phyloP scores from a whole-genome alignment of 2,888 invertebrate species.

The Oasisia sp. region DNA sequence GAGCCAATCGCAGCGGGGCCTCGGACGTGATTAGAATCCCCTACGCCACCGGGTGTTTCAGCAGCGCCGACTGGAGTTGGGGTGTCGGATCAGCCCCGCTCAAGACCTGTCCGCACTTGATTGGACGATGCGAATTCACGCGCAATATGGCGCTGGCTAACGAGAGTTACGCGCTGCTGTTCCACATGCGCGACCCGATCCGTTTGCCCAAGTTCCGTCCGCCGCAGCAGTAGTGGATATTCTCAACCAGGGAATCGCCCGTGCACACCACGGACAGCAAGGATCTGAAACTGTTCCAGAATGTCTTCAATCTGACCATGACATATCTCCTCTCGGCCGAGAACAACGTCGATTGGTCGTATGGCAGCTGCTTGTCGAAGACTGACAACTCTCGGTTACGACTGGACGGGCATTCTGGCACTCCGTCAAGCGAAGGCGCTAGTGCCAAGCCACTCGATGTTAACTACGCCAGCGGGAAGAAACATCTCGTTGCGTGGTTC shows the following conservation, averaged over 20 bases:
- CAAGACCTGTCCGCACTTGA: not conserved
- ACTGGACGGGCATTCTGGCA: too few species aligned
- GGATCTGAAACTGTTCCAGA: not conserved
- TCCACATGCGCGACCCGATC: not conserved
- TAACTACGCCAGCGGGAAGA: too few species aligned
- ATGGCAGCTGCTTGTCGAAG: not conserved
- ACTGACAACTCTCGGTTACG: too few species aligned
- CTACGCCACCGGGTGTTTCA: too few species aligned
- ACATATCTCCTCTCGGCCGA: not conserved
- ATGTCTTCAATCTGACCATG: not conserved
- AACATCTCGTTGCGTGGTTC: too few species aligned
- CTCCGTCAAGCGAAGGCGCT: too few species aligned
- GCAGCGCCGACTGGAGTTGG: too few species aligned
- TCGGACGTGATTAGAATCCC: too few species aligned
- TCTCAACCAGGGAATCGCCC: not conserved
- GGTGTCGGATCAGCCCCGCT: too few species aligned
- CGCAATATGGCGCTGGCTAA: not conserved
- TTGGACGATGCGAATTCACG: slow-evolving; percentile 1
- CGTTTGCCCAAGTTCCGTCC: not conserved
- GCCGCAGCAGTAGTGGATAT: slow-evolving; percentile 14
- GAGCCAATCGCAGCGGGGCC: too few species aligned
- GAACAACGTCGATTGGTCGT: not conserved
- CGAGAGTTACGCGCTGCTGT: not conserved
- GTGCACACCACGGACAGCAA: too few species aligned
- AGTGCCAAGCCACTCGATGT: too few species aligned